Conservation (phyloP, 2,113 vertebrate genomes). For the Gracilinanus agilis region DNA sequence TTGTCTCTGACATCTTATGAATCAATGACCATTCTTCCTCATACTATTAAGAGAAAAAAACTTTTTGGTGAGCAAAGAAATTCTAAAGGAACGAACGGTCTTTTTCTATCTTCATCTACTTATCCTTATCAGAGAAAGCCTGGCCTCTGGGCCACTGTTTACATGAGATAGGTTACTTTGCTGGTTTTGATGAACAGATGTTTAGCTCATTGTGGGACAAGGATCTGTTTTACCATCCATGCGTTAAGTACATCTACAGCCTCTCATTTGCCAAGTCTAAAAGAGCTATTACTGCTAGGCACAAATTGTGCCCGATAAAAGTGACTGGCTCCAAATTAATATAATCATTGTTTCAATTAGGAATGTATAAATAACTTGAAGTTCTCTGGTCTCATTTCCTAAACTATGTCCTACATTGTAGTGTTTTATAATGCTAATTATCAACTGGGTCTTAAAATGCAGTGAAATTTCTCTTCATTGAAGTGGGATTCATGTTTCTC, state of each 20-base stretch:
- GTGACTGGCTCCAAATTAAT: constrained; percentile 68
- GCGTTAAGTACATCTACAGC: constrained; percentile 6
- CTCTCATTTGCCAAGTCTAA: constrained; percentile 52
- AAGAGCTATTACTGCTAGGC: background rate
- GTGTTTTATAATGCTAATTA: constrained; percentile 30
- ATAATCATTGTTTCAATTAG: constrained; percentile 55
- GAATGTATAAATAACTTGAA: constrained; percentile 54
- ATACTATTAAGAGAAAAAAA: background rate
- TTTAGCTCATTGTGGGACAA: background rate
- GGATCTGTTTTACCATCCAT: background rate
- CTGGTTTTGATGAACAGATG: background rate
- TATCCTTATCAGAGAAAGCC: background rate
- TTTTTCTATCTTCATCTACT: background rate
- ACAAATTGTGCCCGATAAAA: constrained; percentile 56
- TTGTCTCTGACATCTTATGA: background rate
- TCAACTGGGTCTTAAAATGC: constrained; percentile 2
- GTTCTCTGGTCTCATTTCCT: constrained; percentile 53
- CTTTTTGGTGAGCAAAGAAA: background rate
- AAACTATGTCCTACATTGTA: background rate
- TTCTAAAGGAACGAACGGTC: background rate
- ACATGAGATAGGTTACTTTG: background rate
- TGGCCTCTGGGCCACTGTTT: background rate
- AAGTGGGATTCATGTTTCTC: background rate
- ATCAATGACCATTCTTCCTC: background rate
- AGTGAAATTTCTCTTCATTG: constrained; percentile 19